Evolutionary conservation across 2,888 invertebrate species (phyloP), one percentile per base, ranked within the genome.

Genomic region (Macrophya alboannulata): DNA sequence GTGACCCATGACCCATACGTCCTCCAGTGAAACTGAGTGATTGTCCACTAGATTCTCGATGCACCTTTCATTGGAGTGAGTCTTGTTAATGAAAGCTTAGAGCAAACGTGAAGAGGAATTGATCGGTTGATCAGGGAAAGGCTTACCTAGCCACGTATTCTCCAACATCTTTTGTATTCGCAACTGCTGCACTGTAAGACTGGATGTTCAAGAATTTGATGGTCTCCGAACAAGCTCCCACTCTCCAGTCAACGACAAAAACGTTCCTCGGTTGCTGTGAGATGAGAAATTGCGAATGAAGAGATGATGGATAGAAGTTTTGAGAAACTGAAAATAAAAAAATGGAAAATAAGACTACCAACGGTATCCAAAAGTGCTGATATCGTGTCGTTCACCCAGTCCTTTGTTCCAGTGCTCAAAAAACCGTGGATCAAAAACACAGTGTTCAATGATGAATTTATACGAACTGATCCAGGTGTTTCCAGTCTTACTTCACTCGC

Each of bases 371-470:
- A 15, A 59, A 84, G 45, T 15, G 84, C 77, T 76, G 72, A 62
- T 12, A 84, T 55, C 25, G 77, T 84, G 17, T 84, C 65, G 25
- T 84, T 84, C 15, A 84, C 76, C 84, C 84, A 84, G 9, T 84
- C 59, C 59, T 84, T 84, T n/a, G 84, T 84, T 21, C 59, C 84
- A 40, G 59, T 40, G 31, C 74, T 76, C 43, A 84, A 59, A 48
- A 84, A 84, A 51, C 84, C 84, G 62, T 84, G 84, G n/a, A 76
- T 45, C 5, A 84, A n/a, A 17, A 84, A 76, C 8, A 84, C 62
- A 4, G 84, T 84, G 17, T 65, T n/a, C 31, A 84, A 59, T 4
- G 84, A 77, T 12, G 74, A 12, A 43, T 84, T 45, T 6, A 84
- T 15, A 6, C 40, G 84, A 6, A 84, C 12, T 59, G 37, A 17